Evolutionary conservation across 1,140 invertebrate species (phyloP).

Genomic region (Pogonomyrmex californicus): DNA sequence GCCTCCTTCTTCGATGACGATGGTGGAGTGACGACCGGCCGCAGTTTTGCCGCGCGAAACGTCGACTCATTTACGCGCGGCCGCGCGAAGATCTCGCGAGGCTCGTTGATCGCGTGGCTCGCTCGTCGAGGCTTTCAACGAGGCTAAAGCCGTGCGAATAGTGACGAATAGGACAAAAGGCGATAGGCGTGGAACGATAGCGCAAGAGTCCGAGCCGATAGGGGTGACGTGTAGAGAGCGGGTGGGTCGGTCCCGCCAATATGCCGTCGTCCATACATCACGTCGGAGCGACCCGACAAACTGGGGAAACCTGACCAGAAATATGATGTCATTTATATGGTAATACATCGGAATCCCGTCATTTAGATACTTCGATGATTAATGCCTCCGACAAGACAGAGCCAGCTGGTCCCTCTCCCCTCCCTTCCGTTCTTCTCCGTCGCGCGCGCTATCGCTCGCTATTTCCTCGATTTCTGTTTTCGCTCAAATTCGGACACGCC

Average conservation of each 20-base stretch:
- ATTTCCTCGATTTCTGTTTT: constrained; percentile 63
- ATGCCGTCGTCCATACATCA: constrained; percentile 87
- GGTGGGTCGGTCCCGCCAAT: constrained; percentile 83
- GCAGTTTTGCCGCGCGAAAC: neutral
- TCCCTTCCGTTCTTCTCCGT: neutral
- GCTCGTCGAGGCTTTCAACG: neutral
- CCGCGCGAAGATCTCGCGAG: neutral
- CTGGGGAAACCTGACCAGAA: constrained; percentile 89
- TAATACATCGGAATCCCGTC: constrained; percentile 90
- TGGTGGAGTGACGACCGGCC: neutral
- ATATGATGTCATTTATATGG: constrained; percentile 91
- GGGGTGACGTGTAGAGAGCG: constrained; percentile 81
- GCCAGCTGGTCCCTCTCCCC: constrained; percentile 80
- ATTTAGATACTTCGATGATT: constrained; percentile 90
- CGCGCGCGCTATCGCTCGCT: neutral
- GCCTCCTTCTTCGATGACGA: neutral
- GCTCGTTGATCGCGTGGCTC: neutral
- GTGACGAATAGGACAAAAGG: constrained; percentile 52
- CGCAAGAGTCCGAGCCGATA: constrained; percentile 80
- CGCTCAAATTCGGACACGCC: constrained; percentile 51
- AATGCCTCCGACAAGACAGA: constrained; percentile 87
- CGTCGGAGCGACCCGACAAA: constrained; percentile 85
- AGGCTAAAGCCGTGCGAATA: neutral
- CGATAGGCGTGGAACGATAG: constrained; percentile 73
- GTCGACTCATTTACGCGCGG: neutral